Conservation (phyloP, 1,140 invertebrate genomes). For the Alviniconcha marisindica region DNA sequence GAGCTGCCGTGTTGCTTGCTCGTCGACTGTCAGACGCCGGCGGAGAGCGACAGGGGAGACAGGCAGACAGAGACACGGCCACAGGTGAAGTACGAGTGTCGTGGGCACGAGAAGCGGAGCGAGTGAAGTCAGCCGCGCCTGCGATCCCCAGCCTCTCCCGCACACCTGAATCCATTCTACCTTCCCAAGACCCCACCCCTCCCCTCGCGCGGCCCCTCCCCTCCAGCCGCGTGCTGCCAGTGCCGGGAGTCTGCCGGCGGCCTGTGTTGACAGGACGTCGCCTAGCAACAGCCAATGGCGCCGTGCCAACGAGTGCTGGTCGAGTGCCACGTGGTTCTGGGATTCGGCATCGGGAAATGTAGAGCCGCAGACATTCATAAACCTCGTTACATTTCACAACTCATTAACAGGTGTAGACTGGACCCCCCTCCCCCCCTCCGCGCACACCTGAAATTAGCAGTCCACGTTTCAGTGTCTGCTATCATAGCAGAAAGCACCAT, state of each 20-base stretch:
- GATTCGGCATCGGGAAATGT: not conserved
- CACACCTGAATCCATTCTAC: slow-evolving; percentile 19
- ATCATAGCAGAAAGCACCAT: too few relatives aligned
- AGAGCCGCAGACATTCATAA: too few relatives aligned
- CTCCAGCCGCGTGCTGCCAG: not conserved
- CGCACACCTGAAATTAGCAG: too few relatives aligned
- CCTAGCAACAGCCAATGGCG: slow-evolving; percentile 53
- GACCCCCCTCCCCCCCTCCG: too few relatives aligned
- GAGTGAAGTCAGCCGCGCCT: not conserved
- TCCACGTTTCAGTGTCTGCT: too few relatives aligned
- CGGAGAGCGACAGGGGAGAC: not conserved
- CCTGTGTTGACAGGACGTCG: slow-evolving; percentile 45
- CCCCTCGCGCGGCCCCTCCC: slow-evolving; percentile 10
- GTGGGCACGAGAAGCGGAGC: not conserved
- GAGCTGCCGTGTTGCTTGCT: too few relatives aligned
- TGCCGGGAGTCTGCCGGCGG: slow-evolving; percentile 15
- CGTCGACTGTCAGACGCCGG: too few relatives aligned
- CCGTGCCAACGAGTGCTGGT: slow-evolving; percentile 42
- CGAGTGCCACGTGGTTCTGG: slow-evolving; percentile 24
- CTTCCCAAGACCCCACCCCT: not conserved
- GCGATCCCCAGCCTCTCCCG: not conserved
- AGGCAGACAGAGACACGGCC: not conserved
- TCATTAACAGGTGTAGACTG: too few relatives aligned
- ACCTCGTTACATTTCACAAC: too few relatives aligned
- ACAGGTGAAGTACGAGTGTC: not conserved